Conservation (phyloP, 2,888 invertebrate genomes). For the Harpalus rufipes region DNA sequence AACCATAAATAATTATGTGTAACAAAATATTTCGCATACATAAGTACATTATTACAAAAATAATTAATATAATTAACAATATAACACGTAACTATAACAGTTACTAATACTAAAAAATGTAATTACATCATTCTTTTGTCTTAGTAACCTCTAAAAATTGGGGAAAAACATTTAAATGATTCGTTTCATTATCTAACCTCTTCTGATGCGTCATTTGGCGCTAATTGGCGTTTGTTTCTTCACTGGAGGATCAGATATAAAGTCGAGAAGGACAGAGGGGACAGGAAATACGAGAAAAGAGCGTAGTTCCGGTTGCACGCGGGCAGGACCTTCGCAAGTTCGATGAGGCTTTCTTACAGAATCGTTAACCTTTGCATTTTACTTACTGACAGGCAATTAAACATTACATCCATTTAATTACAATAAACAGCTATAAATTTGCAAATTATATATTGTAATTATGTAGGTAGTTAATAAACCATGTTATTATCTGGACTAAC, state of each 20-base stretch:
- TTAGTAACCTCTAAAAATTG: slow-evolving; percentile 41
- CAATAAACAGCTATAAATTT: slow-evolving; percentile 13
- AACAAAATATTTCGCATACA: slow-evolving; percentile 22
- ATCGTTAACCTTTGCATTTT: neutral
- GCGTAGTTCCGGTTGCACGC: slow-evolving; percentile 35
- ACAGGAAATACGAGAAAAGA: slow-evolving; percentile 46
- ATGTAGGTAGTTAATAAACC: neutral
- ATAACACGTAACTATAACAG: slow-evolving; percentile 43
- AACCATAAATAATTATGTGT: slow-evolving; percentile 1
- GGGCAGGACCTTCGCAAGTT: slow-evolving; percentile 36
- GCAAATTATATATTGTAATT: neutral
- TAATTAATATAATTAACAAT: slow-evolving; percentile 33
- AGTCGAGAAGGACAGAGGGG: slow-evolving; percentile 22
- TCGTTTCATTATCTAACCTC: slow-evolving; percentile 6
- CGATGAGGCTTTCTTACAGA: neutral
- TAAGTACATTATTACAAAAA: slow-evolving; percentile 16
- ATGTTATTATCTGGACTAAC: slow-evolving; percentile 2
- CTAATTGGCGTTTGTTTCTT: slow-evolving; percentile 27
- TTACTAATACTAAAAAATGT: slow-evolving; percentile 22
- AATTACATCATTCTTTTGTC: slow-evolving; percentile 32
- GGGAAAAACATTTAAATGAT: slow-evolving; percentile 19
- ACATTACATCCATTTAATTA: slow-evolving; percentile 14
- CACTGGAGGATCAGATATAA: slow-evolving; percentile 30
- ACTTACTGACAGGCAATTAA: neutral
- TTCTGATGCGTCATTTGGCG: slow-evolving; percentile 16